Evolutionary conservation across 1,140 invertebrate genomes (phyloP), one percentile per base, ranked within the genome.

Genomic region (Steinernema khuongi): DNA sequence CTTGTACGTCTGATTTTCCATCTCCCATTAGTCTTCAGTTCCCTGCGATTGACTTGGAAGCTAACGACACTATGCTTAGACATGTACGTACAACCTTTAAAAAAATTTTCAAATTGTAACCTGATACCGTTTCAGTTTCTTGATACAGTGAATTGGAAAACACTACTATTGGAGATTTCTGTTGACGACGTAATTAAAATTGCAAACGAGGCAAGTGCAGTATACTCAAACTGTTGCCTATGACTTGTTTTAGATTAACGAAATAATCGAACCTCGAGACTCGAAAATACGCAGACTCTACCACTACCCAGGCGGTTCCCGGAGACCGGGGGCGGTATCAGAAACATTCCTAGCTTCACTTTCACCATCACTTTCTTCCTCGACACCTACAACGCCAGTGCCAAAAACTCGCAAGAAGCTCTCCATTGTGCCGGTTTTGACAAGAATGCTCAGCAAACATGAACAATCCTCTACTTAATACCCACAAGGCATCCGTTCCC

Each of bases 101-200:
- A 17, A 60, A 26, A 60, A n/a, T 22, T 17, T 60, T 60, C 11
- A 14, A 7, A 26, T 72, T 29, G 67, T 14, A 17, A 44, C 17
- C 19, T n/a, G 70, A 72, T n/a, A 72, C 22, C 68, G 68, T 70
- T 70, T 33, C 17, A 68, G 66, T 29, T 31, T 73, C 73, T 11
- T 33, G 66, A 71, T 7, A 19, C 29, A 18, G 29, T 73, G 4
- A 17, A 36, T 36, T 73, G 71, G 71, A 73, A 71, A 26, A 29
- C 70, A 26, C 17, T 73, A 4, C 66, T 7, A 29, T 18, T 73
- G 2, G 71, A 73, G 22, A 18, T 69, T 29, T n/a, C 28, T 17
- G 28, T 26, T 69, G 71, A 73, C 22, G 71, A 73, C 26, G 67
- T 31, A 26, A 30, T 68, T 26, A 30, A 73, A 31, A 73, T 73